A percentile compares a stretch with the other conserved stretches of the same genome.
Conservation (phyloP, 2,797 vertebrate genomes). For the Nothura maculosa region DNA sequence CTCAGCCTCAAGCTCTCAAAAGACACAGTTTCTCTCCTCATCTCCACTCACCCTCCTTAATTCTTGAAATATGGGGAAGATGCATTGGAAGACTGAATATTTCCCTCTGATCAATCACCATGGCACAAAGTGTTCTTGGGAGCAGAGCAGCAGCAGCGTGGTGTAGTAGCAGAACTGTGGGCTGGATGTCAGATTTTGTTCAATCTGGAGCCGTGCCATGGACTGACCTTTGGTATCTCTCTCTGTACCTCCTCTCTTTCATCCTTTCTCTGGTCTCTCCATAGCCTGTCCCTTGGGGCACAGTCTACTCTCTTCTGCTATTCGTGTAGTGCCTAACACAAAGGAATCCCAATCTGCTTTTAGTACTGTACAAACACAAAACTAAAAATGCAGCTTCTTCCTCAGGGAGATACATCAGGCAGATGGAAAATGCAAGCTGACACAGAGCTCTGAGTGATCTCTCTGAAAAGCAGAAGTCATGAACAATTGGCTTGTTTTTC, state of each 20-base stretch:
- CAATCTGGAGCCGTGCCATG: background rate
- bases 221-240: slow-evolving; percentile 56
- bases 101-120: background rate
- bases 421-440: slow-evolving; percentile 17
- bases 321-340: slow-evolving; percentile 33
- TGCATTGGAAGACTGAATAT: background rate
- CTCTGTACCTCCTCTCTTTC: slow-evolving; percentile 30
- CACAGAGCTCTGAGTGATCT: background rate
- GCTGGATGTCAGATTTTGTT: background rate
- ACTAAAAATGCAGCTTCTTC: slow-evolving; percentile 41
- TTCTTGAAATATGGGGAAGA: background rate
- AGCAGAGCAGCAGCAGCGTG: background rate
- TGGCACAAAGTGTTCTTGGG: fast-evolving
- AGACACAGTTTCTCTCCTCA: background rate
- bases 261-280: slow-evolving; percentile 58
- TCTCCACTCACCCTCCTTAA: background rate
- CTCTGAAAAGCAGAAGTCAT: background rate
- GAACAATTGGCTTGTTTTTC: background rate
- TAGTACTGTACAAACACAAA: slow-evolving; percentile 48
- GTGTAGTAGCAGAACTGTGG: background rate
- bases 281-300: slow-evolving; percentile 27
- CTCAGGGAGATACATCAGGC: slow-evolving; percentile 36
- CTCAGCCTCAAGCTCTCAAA: background rate
- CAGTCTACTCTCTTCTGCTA: slow-evolving; percentile 21
- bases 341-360: slow-evolving; percentile 57